A percentile compares a stretch with the other conserved stretches of the same genome.
Conservation (phyloP, 2,888 invertebrate species). For the Dysmachus trigonus region DNA sequence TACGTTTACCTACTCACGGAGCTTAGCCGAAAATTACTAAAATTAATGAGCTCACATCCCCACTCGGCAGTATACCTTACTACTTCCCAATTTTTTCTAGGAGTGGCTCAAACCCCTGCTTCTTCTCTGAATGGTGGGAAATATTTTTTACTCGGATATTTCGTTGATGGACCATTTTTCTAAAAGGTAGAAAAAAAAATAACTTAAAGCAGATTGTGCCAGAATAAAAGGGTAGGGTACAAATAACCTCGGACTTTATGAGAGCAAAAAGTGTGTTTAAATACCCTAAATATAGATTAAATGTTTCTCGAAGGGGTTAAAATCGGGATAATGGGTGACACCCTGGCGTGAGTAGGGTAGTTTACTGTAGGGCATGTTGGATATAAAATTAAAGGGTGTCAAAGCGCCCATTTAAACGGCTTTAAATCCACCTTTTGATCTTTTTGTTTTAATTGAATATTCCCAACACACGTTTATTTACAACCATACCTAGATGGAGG, state of each 20-base stretch:
- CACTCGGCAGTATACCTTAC: not conserved
- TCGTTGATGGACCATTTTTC: not conserved
- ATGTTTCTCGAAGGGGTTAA: not conserved
- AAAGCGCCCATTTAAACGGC: not conserved
- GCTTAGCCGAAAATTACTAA: not conserved
- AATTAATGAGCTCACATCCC: not conserved
- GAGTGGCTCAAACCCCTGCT: not conserved
- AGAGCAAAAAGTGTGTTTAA: not conserved
- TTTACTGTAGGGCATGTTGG: not conserved
- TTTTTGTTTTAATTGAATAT: not conserved
- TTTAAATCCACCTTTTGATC: not conserved
- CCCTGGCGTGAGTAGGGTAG: not conserved
- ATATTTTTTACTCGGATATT: not conserved
- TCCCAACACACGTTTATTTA: not conserved
- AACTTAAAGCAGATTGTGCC: not conserved
- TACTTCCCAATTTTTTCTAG: not conserved
- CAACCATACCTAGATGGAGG: not conserved
- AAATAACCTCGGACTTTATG: not conserved
- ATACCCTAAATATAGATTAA: not conserved
- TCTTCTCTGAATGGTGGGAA: not conserved
- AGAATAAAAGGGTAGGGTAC: not conserved
- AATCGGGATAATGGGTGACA: not conserved
- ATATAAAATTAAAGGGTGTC: not conserved
- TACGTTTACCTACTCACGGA: not conserved
- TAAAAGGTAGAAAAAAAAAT: not conserved